Conservation (phyloP, 2,113 vertebrate species). For the Petroica traversi region DNA sequence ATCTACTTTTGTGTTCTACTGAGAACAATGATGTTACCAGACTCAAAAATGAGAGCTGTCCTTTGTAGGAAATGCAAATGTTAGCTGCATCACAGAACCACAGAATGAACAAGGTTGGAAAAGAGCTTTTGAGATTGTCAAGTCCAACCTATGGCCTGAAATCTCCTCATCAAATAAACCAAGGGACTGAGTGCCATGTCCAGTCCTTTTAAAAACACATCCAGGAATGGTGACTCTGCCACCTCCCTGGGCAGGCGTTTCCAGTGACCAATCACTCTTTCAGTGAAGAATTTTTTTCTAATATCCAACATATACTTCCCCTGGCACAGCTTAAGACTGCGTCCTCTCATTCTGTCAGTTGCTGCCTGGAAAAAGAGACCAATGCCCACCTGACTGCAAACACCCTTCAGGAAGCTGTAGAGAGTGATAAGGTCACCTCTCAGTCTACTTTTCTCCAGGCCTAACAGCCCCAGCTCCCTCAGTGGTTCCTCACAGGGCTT, state of each 20-base stretch:
- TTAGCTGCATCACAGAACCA: not conserved
- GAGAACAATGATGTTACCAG: not conserved
- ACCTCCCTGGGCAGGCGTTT: not conserved
- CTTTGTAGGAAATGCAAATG: not conserved
- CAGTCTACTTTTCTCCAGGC: not conserved
- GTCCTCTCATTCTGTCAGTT: not conserved
- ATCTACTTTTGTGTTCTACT: not conserved
- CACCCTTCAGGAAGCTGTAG: not conserved
- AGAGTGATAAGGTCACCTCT: not conserved
- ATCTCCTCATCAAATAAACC: not conserved
- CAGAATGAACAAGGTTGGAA: not conserved
- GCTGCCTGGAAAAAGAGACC: not conserved
- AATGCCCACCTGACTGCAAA: rapidly evolving
- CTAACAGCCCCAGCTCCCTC: not conserved
- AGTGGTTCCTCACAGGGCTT: rapidly evolving
- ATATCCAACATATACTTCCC: not conserved
- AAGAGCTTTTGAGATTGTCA: not conserved
- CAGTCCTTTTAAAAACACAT: rapidly evolving
- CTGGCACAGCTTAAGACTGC: not conserved
- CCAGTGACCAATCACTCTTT: not conserved
- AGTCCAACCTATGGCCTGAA: not conserved
- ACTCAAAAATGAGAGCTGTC: not conserved
- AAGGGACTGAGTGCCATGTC: rapidly evolving
- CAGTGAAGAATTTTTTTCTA: not conserved
- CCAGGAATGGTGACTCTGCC: not conserved